Conservation (phyloP, 2,888 invertebrate genomes). For the Hypolimnas misippus region DNA sequence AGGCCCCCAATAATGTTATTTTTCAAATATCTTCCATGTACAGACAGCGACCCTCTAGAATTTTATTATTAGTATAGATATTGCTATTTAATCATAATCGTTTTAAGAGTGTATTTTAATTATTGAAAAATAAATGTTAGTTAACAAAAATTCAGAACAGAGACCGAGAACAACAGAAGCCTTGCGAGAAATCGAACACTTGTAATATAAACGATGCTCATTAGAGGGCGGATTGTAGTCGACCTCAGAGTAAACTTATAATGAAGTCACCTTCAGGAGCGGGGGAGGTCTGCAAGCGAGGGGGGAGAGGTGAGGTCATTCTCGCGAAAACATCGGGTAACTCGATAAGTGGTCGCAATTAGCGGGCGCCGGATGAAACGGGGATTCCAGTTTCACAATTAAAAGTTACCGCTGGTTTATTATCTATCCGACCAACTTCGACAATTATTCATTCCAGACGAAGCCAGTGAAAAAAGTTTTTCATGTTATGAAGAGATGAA, state of each 20-base stretch:
- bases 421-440: slow-evolving; percentile 34
- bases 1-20: too few species aligned
- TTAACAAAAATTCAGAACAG: not conserved
- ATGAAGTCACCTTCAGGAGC: slow-evolving; percentile 24
- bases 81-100: too few species aligned
- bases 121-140: not conserved
- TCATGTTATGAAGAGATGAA: slow-evolving; percentile 29
- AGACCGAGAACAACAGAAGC: not conserved
- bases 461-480: slow-evolving; percentile 31
- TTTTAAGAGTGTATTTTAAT: not conserved
- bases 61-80: too few species aligned
- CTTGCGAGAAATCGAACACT: slow-evolving; percentile 9
- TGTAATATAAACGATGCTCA: slow-evolving; percentile 24
- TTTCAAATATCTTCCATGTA: too few species aligned
- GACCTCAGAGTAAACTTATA: slow-evolving; percentile 30
- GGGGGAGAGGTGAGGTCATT: slow-evolving; percentile 9
- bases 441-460: slow-evolving; percentile 32
- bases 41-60: too few species aligned
- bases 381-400: slow-evolving; percentile 36
- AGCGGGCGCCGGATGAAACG: slow-evolving; percentile 31
- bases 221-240: slow-evolving; percentile 24
- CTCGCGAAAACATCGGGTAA: slow-evolving; percentile 36
- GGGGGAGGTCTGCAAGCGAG: not conserved
- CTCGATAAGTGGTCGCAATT: slow-evolving; percentile 38
- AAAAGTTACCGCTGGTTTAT: slow-evolving; percentile 37